phyloP scores from a whole-genome alignment of 2,797 vertebrate species.

The Gymnocypris eckloni region DNA sequence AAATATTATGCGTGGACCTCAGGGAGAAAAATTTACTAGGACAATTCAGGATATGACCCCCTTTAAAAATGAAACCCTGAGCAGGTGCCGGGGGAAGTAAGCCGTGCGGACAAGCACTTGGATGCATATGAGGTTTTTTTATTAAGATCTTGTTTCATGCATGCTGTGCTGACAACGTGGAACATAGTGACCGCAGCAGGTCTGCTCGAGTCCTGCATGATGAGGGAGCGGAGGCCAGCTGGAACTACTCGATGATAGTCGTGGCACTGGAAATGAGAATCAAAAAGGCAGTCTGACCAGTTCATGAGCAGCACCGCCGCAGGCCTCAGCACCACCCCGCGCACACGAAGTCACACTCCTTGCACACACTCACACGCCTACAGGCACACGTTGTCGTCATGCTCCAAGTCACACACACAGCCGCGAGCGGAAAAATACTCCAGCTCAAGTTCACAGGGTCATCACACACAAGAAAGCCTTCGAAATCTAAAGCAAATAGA shows the following conservation, averaged over 20 bases:
- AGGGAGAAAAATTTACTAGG: background rate
- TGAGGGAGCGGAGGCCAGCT: background rate
- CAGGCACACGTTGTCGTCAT: conserved; percentile 47
- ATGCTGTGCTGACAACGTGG: conserved; percentile 32
- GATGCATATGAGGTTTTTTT: conserved; percentile 6
- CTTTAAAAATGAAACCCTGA: background rate
- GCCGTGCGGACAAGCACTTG: conserved; percentile 11
- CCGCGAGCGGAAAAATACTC: conserved; percentile 7
- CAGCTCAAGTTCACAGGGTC: background rate
- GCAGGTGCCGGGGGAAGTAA: conserved; percentile 17
- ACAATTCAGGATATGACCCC: background rate
- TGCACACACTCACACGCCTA: conserved; percentile 50
- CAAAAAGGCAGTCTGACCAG: conserved; percentile 34
- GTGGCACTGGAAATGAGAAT: background rate
- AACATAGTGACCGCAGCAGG: conserved; percentile 30
- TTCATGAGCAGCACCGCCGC: conserved; percentile 37
- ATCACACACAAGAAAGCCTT: conserved; percentile 1
- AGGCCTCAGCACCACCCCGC: background rate
- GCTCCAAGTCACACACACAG: conserved; percentile 45
- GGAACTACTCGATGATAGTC: background rate
- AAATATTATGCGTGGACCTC: background rate
- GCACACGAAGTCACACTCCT: conserved; percentile 50
- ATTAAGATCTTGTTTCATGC: conserved; percentile 19
- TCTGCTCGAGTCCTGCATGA: conserved; percentile 9
- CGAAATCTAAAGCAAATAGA: background rate